A percentile compares a stretch with the other conserved stretches of the same genome.
phyloP scores from a whole-genome alignment of 2,113 vertebrate genomes.

The Crotalus helleri region DNA sequence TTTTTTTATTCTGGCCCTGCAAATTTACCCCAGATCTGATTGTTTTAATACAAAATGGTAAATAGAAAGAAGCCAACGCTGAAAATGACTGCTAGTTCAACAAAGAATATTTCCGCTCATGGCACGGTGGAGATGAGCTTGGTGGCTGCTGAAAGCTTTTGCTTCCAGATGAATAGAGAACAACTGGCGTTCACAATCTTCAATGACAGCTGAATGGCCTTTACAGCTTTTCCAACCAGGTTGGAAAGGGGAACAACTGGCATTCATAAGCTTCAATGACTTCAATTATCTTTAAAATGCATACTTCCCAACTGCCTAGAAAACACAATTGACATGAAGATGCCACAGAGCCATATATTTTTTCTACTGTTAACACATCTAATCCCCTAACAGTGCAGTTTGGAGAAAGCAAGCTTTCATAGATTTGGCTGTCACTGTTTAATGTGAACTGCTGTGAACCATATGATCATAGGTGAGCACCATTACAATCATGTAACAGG shows the following conservation, averaged over 20 bases:
- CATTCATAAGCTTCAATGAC: not conserved
- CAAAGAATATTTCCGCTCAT: slow-evolving; percentile 37
- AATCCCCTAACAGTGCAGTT: not conserved
- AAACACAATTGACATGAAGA: not conserved
- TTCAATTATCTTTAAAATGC: not conserved
- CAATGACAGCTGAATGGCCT: not conserved
- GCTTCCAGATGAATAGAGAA: not conserved
- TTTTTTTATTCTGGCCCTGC: slow-evolving; percentile 52
- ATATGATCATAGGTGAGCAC: not conserved
- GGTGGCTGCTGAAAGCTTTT: not conserved
- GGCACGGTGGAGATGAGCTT: slow-evolving; percentile 7
- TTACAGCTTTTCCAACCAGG: not conserved
- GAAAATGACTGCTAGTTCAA: slow-evolving; percentile 24
- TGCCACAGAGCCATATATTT: not conserved
- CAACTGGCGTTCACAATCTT: not conserved
- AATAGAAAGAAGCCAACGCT: slow-evolving; percentile 48
- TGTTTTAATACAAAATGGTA: slow-evolving; percentile 56
- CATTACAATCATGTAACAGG: not conserved
- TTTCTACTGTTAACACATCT: not conserved
- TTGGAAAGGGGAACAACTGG: not conserved
- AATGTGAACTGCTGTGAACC: not conserved
- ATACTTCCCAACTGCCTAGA: not conserved
- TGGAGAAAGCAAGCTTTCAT: not conserved
- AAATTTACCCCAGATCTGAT: slow-evolving; percentile 58
- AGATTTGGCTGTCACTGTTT: not conserved